phyloP scores from a whole-genome alignment of 1,140 invertebrate species.

The Diabrotica undecimpunctata region DNA sequence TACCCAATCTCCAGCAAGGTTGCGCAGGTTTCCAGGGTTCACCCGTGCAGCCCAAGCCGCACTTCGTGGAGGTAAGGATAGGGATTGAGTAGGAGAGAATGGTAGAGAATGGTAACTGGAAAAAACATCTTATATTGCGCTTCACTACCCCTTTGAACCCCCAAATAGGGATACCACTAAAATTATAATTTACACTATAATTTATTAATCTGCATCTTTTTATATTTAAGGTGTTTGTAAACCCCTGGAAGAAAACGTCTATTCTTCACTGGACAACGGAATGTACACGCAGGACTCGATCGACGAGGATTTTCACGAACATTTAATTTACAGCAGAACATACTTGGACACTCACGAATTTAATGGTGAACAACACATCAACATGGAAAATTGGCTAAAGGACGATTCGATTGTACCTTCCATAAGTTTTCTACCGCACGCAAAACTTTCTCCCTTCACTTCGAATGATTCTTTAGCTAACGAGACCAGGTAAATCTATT shows the following conservation, averaged over 20 bases:
- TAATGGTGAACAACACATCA: conserved; percentile 34
- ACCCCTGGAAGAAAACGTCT: conserved; percentile 41
- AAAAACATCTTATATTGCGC: too few species aligned
- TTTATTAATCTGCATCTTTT: too few species aligned
- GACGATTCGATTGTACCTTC: conserved; percentile 48
- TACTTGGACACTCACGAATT: conserved; percentile 63
- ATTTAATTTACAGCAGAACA: conserved; percentile 67
- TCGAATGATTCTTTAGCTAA: conserved; percentile 76
- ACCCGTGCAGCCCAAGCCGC: too few species aligned
- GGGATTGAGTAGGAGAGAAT: too few species aligned
- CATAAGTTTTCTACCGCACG: conserved; percentile 40
- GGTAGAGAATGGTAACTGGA: too few species aligned
- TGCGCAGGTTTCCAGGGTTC: too few species aligned
- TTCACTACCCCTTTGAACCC: too few species aligned
- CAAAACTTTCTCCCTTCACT: conserved; percentile 65
- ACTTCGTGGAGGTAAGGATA: too few species aligned
- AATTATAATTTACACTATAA: too few species aligned
- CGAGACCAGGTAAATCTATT: conserved; percentile 53
- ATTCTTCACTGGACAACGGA: conserved; percentile 37
- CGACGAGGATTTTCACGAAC: conserved; percentile 74
- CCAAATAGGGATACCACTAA: too few species aligned
- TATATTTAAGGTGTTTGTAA: conserved; percentile 36
- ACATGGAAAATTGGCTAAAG: conserved; percentile 34
- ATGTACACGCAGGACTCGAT: conserved; percentile 47
- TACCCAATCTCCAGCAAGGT: too few species aligned